A percentile compares a stretch with the other conserved stretches of the same genome.
phyloP scores from a whole-genome alignment of 2,113 vertebrate genomes.

The Zosterops lateralis region DNA sequence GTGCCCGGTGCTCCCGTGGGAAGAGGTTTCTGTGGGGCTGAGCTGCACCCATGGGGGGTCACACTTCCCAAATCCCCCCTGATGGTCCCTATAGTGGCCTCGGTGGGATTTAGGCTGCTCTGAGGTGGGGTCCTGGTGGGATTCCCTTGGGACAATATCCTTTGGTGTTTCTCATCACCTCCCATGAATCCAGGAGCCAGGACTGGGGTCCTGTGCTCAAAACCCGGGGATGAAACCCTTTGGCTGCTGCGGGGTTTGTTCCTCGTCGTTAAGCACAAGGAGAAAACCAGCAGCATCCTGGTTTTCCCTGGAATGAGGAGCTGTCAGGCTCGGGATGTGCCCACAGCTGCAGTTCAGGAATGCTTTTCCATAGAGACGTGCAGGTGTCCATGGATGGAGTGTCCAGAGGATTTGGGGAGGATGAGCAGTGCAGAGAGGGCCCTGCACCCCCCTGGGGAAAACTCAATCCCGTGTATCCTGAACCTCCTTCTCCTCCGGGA shows the following conservation, averaged over 20 bases:
- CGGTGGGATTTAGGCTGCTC: not conserved
- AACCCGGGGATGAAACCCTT: not conserved
- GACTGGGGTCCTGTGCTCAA: accelerated
- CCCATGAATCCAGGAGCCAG: not conserved
- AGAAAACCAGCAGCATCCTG: accelerated
- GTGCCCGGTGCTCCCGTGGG: accelerated
- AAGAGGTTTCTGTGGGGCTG: not conserved
- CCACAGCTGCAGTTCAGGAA: accelerated
- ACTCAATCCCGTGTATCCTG: accelerated
- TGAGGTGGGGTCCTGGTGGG: not conserved
- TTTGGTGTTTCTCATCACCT: too few relatives aligned
- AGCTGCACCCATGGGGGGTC: accelerated
- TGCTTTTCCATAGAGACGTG: not conserved
- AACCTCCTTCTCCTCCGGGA: not conserved
- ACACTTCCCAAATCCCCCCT: not conserved
- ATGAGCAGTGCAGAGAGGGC: not conserved
- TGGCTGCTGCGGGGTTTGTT: not conserved
- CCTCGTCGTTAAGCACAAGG: accelerated
- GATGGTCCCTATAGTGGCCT: accelerated
- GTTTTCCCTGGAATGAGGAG: not conserved
- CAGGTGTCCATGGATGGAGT: not conserved
- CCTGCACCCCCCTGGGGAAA: not conserved
- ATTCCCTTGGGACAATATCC: not conserved
- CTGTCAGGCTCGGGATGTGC: not conserved
- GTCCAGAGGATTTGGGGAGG: not conserved